Evolutionary conservation across 92 coral and sea anemone species (phyloP).

Genomic region (Umimayanthus chanpuru): DNA sequence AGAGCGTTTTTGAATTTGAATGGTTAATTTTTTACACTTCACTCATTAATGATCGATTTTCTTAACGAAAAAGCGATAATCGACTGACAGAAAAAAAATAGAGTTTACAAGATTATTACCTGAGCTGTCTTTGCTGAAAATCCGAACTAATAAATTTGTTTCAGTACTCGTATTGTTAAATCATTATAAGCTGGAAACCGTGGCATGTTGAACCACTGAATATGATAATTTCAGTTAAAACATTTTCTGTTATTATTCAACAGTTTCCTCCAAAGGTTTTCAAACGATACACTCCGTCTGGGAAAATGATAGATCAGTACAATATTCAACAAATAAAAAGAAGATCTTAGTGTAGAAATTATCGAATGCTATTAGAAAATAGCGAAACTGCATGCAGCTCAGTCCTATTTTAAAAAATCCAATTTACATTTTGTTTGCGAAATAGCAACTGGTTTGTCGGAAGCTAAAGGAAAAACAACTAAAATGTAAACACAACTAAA

Average conservation of each 20-base stretch:
- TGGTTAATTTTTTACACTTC: constrained; percentile 3
- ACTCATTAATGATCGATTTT: constrained; percentile 19
- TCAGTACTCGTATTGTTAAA: background rate
- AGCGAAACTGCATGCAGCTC: background rate
- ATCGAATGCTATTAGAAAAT: background rate
- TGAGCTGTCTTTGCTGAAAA: background rate
- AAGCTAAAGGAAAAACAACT: background rate
- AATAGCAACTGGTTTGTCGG: background rate
- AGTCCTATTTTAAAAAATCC: background rate
- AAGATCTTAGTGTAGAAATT: background rate
- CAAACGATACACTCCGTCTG: background rate
- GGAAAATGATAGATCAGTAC: background rate
- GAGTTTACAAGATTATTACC: background rate
- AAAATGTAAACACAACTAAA: constrained; percentile 3
- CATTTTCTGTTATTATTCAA: background rate
- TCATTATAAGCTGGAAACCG: background rate
- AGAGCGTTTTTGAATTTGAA: constrained; percentile 16
- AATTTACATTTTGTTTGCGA: constrained; percentile 8
- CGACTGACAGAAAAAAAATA: background rate
- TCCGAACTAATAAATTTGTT: background rate
- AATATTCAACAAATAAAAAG: background rate
- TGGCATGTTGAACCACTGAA: background rate
- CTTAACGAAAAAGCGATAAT: background rate
- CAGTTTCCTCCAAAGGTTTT: background rate
- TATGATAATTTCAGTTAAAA: background rate